Conservation (phyloP, 2,113 vertebrate genomes). For the Channa argus region DNA sequence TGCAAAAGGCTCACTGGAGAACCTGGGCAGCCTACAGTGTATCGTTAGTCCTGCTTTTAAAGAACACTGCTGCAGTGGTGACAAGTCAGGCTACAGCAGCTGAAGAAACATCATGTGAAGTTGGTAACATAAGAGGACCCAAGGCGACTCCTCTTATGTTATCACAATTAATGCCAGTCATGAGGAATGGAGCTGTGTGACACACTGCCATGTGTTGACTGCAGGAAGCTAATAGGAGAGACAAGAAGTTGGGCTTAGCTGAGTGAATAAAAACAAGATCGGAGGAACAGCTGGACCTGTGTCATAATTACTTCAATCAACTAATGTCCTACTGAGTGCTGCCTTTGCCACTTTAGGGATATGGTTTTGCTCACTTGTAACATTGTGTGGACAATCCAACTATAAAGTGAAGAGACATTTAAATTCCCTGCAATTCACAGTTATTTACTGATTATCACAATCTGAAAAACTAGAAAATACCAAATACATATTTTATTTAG, state of each 20-base stretch:
- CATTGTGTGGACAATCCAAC: neutral
- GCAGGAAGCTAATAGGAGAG: slow-evolving; percentile 25
- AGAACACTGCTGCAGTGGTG: neutral
- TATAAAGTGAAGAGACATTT: too few species aligned
- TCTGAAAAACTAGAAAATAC: too few species aligned
- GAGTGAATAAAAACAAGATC: neutral
- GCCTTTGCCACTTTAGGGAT: slow-evolving; percentile 4
- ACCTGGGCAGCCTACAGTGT: neutral
- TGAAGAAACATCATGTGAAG: slow-evolving; percentile 6
- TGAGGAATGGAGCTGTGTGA: slow-evolving; percentile 21
- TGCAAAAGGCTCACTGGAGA: neutral
- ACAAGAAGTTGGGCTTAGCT: slow-evolving; percentile 3
- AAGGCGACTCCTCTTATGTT: slow-evolving; percentile 11
- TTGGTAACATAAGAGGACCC: neutral
- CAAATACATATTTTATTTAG: too few species aligned
- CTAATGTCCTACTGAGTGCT: slow-evolving; percentile 26
- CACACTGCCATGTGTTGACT: slow-evolving; percentile 28
- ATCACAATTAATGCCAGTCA: slow-evolving; percentile 49
- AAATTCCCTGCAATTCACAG: too few species aligned
- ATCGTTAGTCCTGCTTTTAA: neutral
- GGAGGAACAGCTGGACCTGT: slow-evolving; percentile 47
- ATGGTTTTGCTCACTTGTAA: neutral
- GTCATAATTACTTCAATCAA: slow-evolving; percentile 28
- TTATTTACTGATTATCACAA: too few species aligned
- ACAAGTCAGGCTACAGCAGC: slow-evolving; percentile 5